phyloP scores from a whole-genome alignment of 92 coral and sea anemone genomes.

The Porites divaricata region DNA sequence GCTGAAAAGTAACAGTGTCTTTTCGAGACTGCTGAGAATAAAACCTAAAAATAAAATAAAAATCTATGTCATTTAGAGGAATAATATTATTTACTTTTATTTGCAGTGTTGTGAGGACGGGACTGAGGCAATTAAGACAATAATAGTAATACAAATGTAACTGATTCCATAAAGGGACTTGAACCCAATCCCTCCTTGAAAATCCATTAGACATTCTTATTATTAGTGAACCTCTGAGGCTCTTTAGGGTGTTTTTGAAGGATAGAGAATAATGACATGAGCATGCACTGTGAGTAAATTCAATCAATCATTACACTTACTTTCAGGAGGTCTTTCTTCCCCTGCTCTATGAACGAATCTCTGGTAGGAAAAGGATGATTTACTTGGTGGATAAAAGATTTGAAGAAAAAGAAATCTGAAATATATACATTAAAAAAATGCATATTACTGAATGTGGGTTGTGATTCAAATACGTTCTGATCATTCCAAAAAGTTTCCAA shows the following conservation, averaged over 20 bases:
- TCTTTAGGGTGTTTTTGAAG: too few relatives aligned
- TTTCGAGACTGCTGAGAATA: conserved; percentile 80
- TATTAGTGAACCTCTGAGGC: too few relatives aligned
- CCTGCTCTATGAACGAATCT: conserved; percentile 68
- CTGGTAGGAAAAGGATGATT: conserved; percentile 71
- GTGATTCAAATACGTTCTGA: too few relatives aligned
- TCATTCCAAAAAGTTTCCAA: too few relatives aligned
- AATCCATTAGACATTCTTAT: too few relatives aligned
- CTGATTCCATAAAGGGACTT: too few relatives aligned
- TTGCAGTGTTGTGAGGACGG: too few relatives aligned
- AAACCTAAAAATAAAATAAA: conserved; percentile 43
- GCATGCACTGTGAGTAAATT: neutral
- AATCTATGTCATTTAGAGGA: too few relatives aligned
- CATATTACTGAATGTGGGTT: neutral
- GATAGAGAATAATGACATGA: neutral
- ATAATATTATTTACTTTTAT: too few relatives aligned
- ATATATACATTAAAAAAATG: neutral
- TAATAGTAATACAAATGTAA: too few relatives aligned
- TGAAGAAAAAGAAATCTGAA: conserved; percentile 74
- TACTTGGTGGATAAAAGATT: conserved; percentile 78
- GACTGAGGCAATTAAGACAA: too few relatives aligned
- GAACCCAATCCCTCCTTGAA: too few relatives aligned
- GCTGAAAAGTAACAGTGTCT: conserved; percentile 74
- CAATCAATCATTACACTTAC: conserved; percentile 35
- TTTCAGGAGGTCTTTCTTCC: conserved; percentile 60